phyloP scores from a whole-genome alignment of 2,888 invertebrate genomes.

The Ischnus inquisitorius region DNA sequence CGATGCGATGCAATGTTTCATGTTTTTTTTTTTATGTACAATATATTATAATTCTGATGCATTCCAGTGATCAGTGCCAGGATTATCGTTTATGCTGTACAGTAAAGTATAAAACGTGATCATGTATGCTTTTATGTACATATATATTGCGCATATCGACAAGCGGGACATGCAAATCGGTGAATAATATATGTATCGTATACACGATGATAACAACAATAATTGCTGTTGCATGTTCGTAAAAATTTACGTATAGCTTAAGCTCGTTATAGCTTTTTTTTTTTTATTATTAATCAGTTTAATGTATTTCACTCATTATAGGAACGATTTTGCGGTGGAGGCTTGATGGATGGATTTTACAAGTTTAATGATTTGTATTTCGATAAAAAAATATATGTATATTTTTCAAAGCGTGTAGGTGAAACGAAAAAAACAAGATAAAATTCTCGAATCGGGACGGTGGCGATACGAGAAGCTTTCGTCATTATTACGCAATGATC shows the following conservation, averaged over 20 bases:
- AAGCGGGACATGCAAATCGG: slow-evolving; percentile 57
- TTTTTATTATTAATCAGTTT: slow-evolving; percentile 7
- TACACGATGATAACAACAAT: slow-evolving; percentile 26
- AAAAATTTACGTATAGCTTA: slow-evolving; percentile 21
- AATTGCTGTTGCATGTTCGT: slow-evolving; percentile 32
- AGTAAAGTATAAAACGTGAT: slow-evolving; percentile 11
- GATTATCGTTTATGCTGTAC: slow-evolving; percentile 25
- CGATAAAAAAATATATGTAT: too few relatives aligned
- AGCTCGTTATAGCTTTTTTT: slow-evolving; percentile 34
- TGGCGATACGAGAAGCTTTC: slow-evolving; percentile 43
- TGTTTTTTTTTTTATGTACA: background rate
- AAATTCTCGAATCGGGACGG: slow-evolving; percentile 27
- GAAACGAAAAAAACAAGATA: background rate
- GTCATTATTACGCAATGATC: slow-evolving; percentile 47
- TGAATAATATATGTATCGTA: slow-evolving; percentile 12
- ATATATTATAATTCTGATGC: slow-evolving; percentile 26
- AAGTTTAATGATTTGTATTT: slow-evolving; percentile 31
- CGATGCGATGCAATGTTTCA: slow-evolving; percentile 4
- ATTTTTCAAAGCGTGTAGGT: slow-evolving; percentile 32
- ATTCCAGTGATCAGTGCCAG: slow-evolving; percentile 50
- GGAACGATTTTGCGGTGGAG: slow-evolving; percentile 20
- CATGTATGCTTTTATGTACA: slow-evolving; percentile 32
- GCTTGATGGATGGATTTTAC: slow-evolving; percentile 49
- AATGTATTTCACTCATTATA: slow-evolving; percentile 15
- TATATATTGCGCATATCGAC: slow-evolving; percentile 33